phyloP scores from a whole-genome alignment of 2,888 invertebrate genomes.

The Prostheceraeus crozeri region DNA sequence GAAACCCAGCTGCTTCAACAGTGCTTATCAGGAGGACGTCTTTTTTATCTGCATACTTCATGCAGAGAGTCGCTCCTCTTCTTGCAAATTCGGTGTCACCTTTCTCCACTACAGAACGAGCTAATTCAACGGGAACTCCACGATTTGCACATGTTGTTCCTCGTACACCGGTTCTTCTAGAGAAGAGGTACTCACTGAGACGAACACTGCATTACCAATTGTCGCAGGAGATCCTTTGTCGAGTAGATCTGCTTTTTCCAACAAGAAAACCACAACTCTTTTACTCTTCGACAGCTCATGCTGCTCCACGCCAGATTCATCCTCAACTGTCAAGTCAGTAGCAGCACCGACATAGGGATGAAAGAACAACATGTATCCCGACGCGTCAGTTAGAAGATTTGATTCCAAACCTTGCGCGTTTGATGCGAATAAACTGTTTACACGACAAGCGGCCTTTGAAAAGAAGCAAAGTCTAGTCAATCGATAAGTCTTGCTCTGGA shows the following conservation, averaged over 20 bases:
- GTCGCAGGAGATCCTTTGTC: no score
- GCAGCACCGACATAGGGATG: slow-evolving; percentile 15
- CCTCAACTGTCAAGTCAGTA: not conserved
- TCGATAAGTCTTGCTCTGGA: not conserved
- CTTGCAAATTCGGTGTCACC: not conserved
- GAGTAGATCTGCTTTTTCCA: no score
- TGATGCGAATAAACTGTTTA: slow-evolving; percentile 7
- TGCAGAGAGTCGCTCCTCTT: not conserved
- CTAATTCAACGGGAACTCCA: slow-evolving; percentile 1
- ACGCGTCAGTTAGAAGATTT: slow-evolving; percentile 5
- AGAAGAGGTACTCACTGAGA: not conserved
- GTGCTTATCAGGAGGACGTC: not conserved
- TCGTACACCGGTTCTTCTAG: not conserved
- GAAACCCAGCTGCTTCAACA: not conserved
- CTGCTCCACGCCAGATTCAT: not conserved
- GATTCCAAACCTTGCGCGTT: slow-evolving; percentile 8
- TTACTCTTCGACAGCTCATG: no score
- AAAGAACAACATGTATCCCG: not conserved
- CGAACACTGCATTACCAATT: not conserved
- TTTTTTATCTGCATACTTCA: slow-evolving; percentile 3
- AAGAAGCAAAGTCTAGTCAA: slow-evolving; percentile 2
- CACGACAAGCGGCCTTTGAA: slow-evolving; percentile 15
- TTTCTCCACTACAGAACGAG: not conserved
- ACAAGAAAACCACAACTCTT: no score
- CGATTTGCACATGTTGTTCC: not conserved